Evolutionary conservation across 2,113 vertebrate genomes (phyloP).

Genomic region (Elephas maximus): DNA sequence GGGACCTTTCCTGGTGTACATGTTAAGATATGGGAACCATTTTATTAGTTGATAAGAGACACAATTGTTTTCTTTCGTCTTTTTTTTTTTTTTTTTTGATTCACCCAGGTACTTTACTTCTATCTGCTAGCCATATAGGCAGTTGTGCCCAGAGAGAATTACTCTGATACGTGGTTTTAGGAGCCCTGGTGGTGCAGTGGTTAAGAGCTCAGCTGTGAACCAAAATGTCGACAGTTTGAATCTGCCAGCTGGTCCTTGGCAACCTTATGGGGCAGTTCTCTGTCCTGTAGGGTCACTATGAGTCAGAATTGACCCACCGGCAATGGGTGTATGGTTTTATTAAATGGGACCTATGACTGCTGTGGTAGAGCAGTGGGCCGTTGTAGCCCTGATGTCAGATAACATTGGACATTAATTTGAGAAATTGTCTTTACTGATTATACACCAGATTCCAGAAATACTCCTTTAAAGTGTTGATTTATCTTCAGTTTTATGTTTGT

Average conservation of each 20-base stretch:
- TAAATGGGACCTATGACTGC: background rate
- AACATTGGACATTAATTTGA: constrained; percentile 60
- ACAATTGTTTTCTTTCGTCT: background rate
- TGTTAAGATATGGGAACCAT: background rate
- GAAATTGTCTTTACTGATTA: constrained; percentile 36
- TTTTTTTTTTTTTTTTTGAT: background rate
- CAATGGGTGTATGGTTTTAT: background rate
- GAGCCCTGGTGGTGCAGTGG: too few relatives aligned
- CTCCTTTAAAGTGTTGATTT: constrained; percentile 39
- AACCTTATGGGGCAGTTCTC: too few relatives aligned
- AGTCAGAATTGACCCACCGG: too few relatives aligned
- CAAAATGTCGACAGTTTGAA: too few relatives aligned
- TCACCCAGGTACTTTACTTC: constrained; percentile 21
- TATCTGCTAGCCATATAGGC: background rate
- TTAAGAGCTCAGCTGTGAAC: too few relatives aligned
- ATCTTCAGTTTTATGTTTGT: background rate
- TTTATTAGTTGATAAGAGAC: constrained; percentile 17
- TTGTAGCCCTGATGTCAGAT: background rate
- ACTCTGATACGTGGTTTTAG: background rate
- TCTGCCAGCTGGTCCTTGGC: too few relatives aligned
- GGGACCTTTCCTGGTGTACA: background rate
- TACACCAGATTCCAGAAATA: constrained; percentile 5
- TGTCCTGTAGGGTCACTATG: too few relatives aligned
- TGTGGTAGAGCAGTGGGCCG: background rate
- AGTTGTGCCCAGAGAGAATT: background rate